Base-by-base conservation (phyloP, 2,797 vertebrate species). In the Tadarida brasiliensis region DNA sequence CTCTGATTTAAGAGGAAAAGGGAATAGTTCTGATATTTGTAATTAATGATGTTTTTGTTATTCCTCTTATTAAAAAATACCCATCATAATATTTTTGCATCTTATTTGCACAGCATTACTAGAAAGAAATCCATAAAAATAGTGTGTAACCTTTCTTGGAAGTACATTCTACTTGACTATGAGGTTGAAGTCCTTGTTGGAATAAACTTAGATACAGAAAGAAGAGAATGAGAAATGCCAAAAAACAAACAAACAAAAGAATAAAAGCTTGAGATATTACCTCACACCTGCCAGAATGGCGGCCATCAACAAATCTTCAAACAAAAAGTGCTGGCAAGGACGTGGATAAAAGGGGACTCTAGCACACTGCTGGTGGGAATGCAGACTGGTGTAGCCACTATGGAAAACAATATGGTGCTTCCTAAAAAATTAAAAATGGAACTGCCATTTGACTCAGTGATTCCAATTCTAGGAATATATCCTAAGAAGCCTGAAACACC, bases 201-300 rank as follows among this genome's bases (percentile, higher is more conserved):
- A 78, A 70, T 95, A 94, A 84, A 91, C 68, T 76, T 81, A 84
- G 80, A 61, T 85, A 56, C 74, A 86, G 15, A 78, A 96, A 84
- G 74, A 91, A 87, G 65, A 87, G 28, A 92, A 65, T 49, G 77
- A 65, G 30, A 87, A 87, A 87, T 87, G 19, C 28, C 68, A n/a
- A 70, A 44, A 20, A 47, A 59, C 10, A 47, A 35, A 57, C 7
- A 77, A 56, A 68, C 12, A 87, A 83, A 91, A 83, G 20, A 84
- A 33, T 30, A 57, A 89, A 83, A 82, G 24, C 7, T 87, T 76
- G 20, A 91, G 63, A 4, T 44, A 44, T 44, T 44, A 44, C 39
- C 5, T 44, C 39, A 44, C 39, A 44, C 39, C 39, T 44, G 39
- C 39, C 39, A 44, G 39, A 44, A 44, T 44, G 39, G 39, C 39